Conservation (phyloP, 2,797 vertebrate species). For the Myripristis jacobus region DNA sequence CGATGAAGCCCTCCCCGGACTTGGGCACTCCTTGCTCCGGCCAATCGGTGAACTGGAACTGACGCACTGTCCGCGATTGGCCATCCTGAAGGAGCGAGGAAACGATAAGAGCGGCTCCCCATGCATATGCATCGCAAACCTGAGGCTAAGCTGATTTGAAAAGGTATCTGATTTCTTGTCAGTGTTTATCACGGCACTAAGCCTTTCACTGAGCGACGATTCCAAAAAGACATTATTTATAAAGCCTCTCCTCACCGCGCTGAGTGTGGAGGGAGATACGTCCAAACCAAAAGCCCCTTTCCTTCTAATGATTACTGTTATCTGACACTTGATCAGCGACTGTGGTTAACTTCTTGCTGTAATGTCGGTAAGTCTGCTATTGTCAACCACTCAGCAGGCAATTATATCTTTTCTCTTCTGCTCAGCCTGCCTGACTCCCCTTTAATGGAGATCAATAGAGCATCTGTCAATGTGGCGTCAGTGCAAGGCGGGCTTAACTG, state of each 20-base stretch:
- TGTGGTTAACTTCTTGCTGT: conserved; percentile 72
- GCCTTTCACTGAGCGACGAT: conserved; percentile 28
- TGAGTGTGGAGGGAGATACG: conserved; percentile 45
- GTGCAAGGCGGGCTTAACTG: conserved; percentile 70
- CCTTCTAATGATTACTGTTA: conserved; percentile 76
- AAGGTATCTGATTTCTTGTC: conserved; percentile 9
- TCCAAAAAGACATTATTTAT: conserved; percentile 43
- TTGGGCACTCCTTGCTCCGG: conserved; percentile 98
- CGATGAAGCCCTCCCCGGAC: conserved; percentile 97
- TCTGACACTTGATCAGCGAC: conserved; percentile 75
- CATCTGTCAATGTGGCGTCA: conserved; percentile 80
- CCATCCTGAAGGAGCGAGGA: conserved; percentile 86
- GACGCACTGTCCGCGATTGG: conserved; percentile 96
- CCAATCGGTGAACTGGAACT: conserved; percentile 99
- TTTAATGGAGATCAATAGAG: conserved; percentile 84
- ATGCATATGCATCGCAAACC: conserved; percentile 6
- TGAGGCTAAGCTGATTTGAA: conserved; percentile 1
- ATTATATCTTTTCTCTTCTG: conserved; percentile 80
- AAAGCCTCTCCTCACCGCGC: conserved; percentile 43
- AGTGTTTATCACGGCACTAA: conserved; percentile 12
- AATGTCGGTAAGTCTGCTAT: conserved; percentile 70
- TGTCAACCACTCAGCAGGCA: conserved; percentile 77
- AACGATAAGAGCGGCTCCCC: neutral
- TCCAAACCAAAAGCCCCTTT: conserved; percentile 60
- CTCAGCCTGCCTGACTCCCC: conserved; percentile 79